A percentile compares a stretch with the other conserved stretches of the same genome.
phyloP scores from a whole-genome alignment of 2,888 invertebrate genomes.

The Harpagoxenus sublaevis region DNA sequence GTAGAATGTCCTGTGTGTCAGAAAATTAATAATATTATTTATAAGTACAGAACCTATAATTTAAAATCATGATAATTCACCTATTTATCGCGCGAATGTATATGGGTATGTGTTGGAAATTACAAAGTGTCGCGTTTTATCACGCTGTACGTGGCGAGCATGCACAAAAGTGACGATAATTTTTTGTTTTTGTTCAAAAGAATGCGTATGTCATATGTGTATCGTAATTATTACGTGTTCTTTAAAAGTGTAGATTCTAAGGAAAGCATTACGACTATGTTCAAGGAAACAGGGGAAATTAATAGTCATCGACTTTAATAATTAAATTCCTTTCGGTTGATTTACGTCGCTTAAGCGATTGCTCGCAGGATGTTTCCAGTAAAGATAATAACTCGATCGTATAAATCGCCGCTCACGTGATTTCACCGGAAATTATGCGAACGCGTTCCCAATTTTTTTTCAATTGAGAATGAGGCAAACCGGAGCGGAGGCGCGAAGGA shows the following conservation, averaged over 20 bases:
- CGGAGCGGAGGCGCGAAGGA: conserved; percentile 16
- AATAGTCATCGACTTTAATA: conserved; percentile 39
- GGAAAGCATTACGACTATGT: background rate
- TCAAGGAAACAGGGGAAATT: conserved; percentile 15
- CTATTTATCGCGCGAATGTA: background rate
- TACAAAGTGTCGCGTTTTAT: conserved; percentile 9
- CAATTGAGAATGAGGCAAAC: conserved; percentile 28
- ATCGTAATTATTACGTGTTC: background rate
- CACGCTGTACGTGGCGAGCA: background rate
- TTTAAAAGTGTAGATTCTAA: background rate
- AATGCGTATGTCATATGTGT: background rate
- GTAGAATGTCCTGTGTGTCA: background rate
- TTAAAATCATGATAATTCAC: conserved; percentile 16
- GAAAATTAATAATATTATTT: conserved; percentile 37
- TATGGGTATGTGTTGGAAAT: background rate
- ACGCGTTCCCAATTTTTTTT: conserved; percentile 18
- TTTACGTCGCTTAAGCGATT: conserved; percentile 25
- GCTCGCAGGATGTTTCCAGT: conserved; percentile 29
- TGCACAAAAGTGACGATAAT: background rate
- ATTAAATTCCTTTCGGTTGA: conserved; percentile 32
- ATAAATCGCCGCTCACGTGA: conserved; percentile 26
- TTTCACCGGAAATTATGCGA: conserved; percentile 55
- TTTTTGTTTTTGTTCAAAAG: background rate
- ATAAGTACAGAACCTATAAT: conserved; percentile 5
- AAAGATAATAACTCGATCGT: conserved; percentile 28